Conservation (phyloP, 2,113 vertebrate genomes). For the Crotalus horridus region DNA sequence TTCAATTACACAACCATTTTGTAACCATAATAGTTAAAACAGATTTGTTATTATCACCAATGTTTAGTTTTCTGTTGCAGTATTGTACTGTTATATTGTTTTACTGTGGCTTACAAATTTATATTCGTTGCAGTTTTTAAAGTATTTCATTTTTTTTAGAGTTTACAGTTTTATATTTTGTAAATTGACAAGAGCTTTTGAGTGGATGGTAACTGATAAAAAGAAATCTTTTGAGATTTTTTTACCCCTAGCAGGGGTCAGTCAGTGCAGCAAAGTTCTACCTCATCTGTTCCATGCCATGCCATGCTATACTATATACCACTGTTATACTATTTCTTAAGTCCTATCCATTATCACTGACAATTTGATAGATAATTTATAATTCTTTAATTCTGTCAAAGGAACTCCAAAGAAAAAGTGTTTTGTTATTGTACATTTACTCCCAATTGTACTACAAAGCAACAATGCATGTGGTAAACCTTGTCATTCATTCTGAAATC, state of each 20-base stretch:
- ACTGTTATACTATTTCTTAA: background rate
- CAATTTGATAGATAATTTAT: background rate
- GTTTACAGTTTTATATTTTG: background rate
- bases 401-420: background rate
- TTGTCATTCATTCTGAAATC: constrained; percentile 33
- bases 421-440: background rate
- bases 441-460: background rate
- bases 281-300: background rate
- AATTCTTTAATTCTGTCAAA: background rate
- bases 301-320: background rate
- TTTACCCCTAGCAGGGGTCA: background rate
- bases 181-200: background rate
- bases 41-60: background rate
- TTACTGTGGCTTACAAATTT: background rate
- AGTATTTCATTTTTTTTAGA: background rate
- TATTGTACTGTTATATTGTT: background rate
- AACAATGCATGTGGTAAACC: constrained; percentile 14
- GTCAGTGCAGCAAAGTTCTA: background rate
- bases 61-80: background rate
- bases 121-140: background rate
- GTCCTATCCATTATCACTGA: background rate
- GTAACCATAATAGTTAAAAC: background rate
- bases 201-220: background rate
- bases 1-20: background rate
- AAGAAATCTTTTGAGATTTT: background rate